Evolutionary conservation across 2,888 invertebrate species (phyloP).

Genomic region (Barypeithes pellucidus): DNA sequence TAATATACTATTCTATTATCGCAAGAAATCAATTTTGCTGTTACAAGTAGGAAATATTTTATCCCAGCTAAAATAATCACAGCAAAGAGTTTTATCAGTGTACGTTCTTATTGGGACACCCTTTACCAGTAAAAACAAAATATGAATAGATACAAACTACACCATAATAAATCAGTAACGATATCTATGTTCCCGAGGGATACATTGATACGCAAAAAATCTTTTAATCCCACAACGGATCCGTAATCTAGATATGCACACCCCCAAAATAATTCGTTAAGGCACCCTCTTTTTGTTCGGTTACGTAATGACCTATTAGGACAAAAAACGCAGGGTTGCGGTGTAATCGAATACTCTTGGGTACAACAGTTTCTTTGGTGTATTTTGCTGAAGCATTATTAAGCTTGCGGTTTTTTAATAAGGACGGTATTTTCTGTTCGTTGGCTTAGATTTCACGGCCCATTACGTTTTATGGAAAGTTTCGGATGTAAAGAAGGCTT

Average conservation of each 20-base stretch:
- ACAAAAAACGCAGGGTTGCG: conserved; percentile 43
- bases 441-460: not conserved
- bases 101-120: too few species aligned
- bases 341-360: conserved; percentile 43
- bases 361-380: conserved; percentile 44
- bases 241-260: conserved; percentile 25
- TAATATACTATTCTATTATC: too few species aligned
- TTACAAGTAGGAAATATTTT: too few species aligned
- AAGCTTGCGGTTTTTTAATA: conserved; percentile 28
- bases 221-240: conserved; percentile 2
- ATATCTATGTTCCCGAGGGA: not conserved
- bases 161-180: not conserved
- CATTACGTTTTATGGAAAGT: not conserved
- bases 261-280: conserved; percentile 48
- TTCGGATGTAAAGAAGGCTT: not conserved
- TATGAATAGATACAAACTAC: conserved; percentile 1
- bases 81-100: too few species aligned
- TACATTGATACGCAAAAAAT: conserved; percentile 21
- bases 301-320: conserved; percentile 49
- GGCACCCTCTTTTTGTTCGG: conserved; percentile 48
- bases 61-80: too few species aligned
- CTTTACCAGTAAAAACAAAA: not conserved
- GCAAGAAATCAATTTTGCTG: too few species aligned
- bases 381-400: conserved; percentile 28
- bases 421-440: conserved; percentile 24